These are phyloP conservation scores for Talpa occidentalis DNA, from an alignment of 2,113 vertebrate species.

Conservation along the genomic window DNA sequence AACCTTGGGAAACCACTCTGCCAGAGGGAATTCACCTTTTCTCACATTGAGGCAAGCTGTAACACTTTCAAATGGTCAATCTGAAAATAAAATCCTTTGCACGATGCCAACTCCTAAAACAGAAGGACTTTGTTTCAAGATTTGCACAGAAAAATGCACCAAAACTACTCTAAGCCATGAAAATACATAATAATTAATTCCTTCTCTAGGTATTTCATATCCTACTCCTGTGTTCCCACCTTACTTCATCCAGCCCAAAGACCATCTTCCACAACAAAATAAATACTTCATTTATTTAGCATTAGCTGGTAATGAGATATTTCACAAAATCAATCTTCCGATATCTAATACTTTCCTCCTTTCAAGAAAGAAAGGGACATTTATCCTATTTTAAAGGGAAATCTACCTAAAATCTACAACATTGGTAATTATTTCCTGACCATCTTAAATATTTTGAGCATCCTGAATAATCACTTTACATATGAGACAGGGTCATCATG, in stretches of 20 bases:
- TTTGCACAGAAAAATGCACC: background rate
- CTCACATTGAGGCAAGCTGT: constrained; percentile 46
- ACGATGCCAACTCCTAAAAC: constrained; percentile 61
- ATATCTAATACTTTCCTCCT: background rate
- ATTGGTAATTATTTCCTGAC: background rate
- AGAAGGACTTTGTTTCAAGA: constrained; percentile 62
- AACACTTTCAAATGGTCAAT: constrained; percentile 63
- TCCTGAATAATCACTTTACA: constrained; percentile 4
- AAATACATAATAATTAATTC: constrained; percentile 31
- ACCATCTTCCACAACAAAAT: background rate
- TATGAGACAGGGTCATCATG: background rate
- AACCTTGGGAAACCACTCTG: constrained; percentile 71
- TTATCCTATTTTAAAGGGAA: constrained; percentile 33
- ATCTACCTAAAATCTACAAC: background rate
- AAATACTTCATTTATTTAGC: background rate
- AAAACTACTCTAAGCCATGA: constrained; percentile 15
- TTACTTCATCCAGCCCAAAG: background rate
- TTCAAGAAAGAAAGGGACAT: constrained; percentile 18
- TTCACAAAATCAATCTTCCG: constrained; percentile 2
- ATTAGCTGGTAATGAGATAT: background rate
- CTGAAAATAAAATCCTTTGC: constrained; percentile 67
- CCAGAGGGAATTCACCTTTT: constrained; percentile 75
- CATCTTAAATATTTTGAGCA: constrained; percentile 54
- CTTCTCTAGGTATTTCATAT: background rate
- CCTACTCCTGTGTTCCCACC: background rate